A percentile compares a stretch with the other conserved stretches of the same genome.
phyloP scores from a whole-genome alignment of 2,113 vertebrate genomes.

The mouse (Mus musculus) region DNA sequence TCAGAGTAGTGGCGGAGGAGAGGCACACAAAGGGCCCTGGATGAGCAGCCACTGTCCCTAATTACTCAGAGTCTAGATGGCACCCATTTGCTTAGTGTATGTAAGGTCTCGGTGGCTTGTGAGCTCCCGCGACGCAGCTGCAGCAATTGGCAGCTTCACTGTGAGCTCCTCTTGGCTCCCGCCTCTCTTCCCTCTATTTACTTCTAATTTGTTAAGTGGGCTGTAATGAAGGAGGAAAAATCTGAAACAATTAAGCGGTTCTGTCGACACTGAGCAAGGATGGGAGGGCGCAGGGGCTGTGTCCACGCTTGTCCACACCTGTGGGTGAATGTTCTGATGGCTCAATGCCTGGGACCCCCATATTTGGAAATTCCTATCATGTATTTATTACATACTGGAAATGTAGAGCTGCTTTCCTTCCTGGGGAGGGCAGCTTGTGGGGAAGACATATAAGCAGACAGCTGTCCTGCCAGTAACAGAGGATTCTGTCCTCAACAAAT shows the following conservation, averaged over 20 bases:
- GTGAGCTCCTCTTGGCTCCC: neutral
- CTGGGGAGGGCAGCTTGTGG: neutral
- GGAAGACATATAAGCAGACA: neutral
- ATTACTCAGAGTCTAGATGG: neutral
- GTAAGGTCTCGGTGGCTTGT: neutral
- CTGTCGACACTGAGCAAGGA: slow-evolving; percentile 63
- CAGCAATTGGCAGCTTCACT: neutral
- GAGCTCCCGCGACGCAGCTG: neutral
- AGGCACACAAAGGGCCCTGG: neutral
- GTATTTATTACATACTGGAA: neutral
- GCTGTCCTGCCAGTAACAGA: neutral
- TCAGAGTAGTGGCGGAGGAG: neutral
- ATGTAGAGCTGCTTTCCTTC: neutral
- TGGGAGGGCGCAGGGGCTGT: neutral
- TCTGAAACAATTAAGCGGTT: slow-evolving; percentile 77
- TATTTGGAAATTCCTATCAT: slow-evolving; percentile 30
- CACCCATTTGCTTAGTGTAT: neutral
- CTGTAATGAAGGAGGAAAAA: slow-evolving; percentile 83
- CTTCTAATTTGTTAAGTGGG: slow-evolving; percentile 78
- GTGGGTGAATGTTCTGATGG: neutral
- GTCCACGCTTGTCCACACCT: slow-evolving; percentile 73
- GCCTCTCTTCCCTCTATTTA: neutral
- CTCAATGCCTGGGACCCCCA: slow-evolving; percentile 7
- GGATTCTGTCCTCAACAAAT: neutral
- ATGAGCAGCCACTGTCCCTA: neutral